Conservation (phyloP, 2,888 invertebrate genomes). For the Mythimna albipuncta region DNA sequence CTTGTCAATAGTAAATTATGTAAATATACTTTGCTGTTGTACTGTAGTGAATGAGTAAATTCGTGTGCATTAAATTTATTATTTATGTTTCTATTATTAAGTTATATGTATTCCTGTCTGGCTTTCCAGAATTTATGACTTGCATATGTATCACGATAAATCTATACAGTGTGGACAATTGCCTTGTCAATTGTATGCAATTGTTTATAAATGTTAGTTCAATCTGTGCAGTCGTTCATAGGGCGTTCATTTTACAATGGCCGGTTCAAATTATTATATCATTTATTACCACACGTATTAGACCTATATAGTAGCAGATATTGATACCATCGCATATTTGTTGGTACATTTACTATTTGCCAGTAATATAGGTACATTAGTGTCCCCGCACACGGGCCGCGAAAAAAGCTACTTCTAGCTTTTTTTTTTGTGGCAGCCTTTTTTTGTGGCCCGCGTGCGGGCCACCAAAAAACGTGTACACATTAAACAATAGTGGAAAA, state of each 20-base stretch:
- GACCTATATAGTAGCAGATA: no score
- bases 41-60: constrained; percentile 54
- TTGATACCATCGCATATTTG: no score
- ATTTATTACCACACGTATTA: not conserved
- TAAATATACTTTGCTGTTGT: constrained; percentile 61
- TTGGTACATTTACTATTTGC: no score
- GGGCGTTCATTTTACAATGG: not conserved
- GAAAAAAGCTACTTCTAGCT: no score
- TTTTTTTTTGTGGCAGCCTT: no score
- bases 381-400: no score
- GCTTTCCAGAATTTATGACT: not conserved
- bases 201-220: constrained; percentile 24
- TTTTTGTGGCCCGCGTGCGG: no score
- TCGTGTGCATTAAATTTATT: constrained; percentile 34
- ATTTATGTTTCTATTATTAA: constrained; percentile 18
- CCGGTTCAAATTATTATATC: not conserved
- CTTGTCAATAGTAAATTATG: constrained; percentile 71
- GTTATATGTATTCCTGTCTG: constrained; percentile 7
- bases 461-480: no score
- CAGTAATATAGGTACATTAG: no score
- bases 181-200: constrained; percentile 37
- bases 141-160: not conserved
- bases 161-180: constrained; percentile 11
- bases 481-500: no score
- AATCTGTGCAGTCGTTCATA: constrained; percentile 16